phyloP scores from a whole-genome alignment of 35 echinoderm and acorn worm genomes.

The Strongylocentrotus purpuratus region DNA sequence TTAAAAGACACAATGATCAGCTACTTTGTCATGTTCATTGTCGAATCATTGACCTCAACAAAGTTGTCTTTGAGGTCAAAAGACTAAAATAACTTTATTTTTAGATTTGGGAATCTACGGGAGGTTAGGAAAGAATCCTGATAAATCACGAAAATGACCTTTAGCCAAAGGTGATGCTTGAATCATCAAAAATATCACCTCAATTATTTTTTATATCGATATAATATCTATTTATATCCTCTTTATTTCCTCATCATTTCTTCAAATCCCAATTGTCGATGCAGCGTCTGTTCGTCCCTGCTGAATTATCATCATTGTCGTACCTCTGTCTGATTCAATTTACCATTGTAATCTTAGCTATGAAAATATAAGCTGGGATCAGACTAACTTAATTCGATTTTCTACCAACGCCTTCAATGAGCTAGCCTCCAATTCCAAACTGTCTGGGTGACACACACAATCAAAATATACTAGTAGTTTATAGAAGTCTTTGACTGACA shows the following conservation, averaged over 20 bases:
- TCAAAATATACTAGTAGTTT: neutral
- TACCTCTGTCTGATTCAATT: neutral
- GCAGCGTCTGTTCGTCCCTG: neutral
- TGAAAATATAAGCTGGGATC: neutral
- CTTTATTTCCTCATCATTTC: neutral
- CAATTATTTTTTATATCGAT: neutral
- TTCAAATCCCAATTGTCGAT: neutral
- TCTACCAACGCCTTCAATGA: neutral
- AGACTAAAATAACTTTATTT: neutral
- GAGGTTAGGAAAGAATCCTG: neutral
- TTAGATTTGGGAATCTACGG: neutral
- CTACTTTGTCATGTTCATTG: neutral
- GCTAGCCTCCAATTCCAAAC: neutral
- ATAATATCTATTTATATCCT: neutral
- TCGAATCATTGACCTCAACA: neutral
- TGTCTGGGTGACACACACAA: neutral
- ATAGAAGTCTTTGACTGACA: neutral
- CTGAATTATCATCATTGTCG: neutral
- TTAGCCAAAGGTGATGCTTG: neutral
- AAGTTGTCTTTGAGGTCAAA: neutral
- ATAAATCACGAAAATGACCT: slow-evolving; percentile 11
- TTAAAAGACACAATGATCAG: too few relatives aligned
- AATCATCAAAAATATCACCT: neutral
- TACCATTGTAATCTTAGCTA: neutral
- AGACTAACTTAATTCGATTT: neutral